Evolutionary conservation across 2,888 invertebrate species (phyloP), one percentile per base, ranked within the genome.

Genomic region (Falcaria lacertinaria): DNA sequence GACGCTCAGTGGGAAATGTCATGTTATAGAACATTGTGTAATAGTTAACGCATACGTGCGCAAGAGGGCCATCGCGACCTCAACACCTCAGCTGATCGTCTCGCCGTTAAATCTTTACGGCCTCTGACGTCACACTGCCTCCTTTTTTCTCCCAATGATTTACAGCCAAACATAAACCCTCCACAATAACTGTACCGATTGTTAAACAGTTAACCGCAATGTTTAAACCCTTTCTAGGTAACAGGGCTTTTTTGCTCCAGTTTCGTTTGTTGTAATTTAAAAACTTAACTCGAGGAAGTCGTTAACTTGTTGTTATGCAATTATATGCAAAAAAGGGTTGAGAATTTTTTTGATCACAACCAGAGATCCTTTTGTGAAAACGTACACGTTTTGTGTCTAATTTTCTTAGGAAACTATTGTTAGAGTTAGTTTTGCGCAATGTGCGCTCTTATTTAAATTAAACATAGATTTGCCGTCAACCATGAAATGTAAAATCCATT

Each of bases 151-250:
- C 73, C 69, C 68, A 78, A 82, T 85, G 86, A 88, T 89, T 89
- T 88, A 89, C 81, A 77, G 57, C 83, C 72, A 50, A 54, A 66
- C 82, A 80, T 88, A 89, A 89, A 87, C 74, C 73, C 64, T 73
- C 70, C 64, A 78, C 84, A 81, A 85, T 87, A 88, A 88, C 87
- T 80, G 88, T 85, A 81, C 78, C 78, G 74, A 87, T 88, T 88
- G 86, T 86, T 86, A 77, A 80, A 87, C 86, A 78, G 80, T 81
- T 82, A 86, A 88, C 88, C 89, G 83, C 88, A 88, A 84, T 82
- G 78, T 80, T 84, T 79, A 79, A 86, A 85, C 83, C 86, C 84
- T 80, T 87, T 88, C 85, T 85, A 83, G 84, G 85, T 86, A 85
- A 70, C 37, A 11, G 5, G 41, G 46, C 54, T 84, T 86, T 28